Percentiles rank a stretch among this genome's conserved stretches.
Evolutionary conservation across 1,140 invertebrate species (phyloP).

Genomic region (Temnothorax longispinosus): DNA sequence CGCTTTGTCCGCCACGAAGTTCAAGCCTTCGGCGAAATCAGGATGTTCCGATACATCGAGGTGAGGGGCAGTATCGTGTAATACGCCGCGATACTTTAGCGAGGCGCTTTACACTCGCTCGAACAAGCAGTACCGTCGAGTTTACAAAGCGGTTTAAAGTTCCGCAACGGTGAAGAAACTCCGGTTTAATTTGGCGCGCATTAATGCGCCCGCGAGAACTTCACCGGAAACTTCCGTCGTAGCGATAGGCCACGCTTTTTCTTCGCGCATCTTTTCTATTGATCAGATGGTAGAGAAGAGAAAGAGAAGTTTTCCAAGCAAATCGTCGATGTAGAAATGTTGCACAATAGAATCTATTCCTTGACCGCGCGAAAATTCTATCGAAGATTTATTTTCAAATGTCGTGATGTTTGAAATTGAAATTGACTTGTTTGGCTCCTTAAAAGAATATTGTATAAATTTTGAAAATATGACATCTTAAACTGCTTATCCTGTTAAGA

Average conservation of each 20-base stretch:
- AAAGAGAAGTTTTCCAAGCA: background rate
- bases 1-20: slow-evolving; percentile 32
- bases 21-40: slow-evolving; percentile 36
- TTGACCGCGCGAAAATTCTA: background rate
- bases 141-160: slow-evolving; percentile 76
- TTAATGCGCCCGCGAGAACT: slow-evolving; percentile 73
- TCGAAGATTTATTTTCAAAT: background rate
- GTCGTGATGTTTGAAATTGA: background rate
- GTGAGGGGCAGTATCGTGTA: slow-evolving; percentile 46
- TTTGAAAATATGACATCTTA: background rate
- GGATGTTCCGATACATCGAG: slow-evolving; percentile 56
- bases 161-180: slow-evolving; percentile 66
- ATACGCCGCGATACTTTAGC: slow-evolving; percentile 58
- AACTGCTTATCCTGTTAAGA: background rate
- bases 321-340: background rate
- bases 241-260: slow-evolving; percentile 34
- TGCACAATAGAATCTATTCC: background rate
- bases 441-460: background rate
- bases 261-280: slow-evolving; percentile 29
- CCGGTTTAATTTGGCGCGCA: slow-evolving; percentile 75
- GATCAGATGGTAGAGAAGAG: slow-evolving; percentile 15
- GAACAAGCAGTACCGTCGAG: slow-evolving; percentile 53
- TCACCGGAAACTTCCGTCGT: slow-evolving; percentile 61
- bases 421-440: background rate
- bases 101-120: slow-evolving; percentile 56